Base-by-base conservation (phyloP, 2,797 vertebrate genomes). In the Yasuhikotakia modesta region DNA sequence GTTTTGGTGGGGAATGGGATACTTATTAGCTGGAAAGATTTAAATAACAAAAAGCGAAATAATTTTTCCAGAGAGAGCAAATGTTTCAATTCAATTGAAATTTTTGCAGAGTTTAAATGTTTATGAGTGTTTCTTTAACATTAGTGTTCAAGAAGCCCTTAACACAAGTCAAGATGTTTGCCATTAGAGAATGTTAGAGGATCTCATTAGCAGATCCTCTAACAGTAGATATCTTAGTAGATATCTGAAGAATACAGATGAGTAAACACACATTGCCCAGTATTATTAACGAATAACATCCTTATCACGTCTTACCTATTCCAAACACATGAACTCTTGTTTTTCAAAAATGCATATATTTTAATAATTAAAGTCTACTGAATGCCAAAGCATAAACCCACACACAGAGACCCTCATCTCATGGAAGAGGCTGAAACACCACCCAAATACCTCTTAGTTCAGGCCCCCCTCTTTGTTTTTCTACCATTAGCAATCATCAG, bases 381-480 rank as follows among this genome's bases (percentile, higher is more conserved):
- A 50, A 30, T 13, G 48, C 21, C 22, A 2, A 8, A 53, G 21
- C 17, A 58, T 55, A 16, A 17, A 48, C 45, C 50, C 50, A 69
- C 46, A 72, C 21, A 32, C 69, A 35, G 39, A 43, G 39, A 43
- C 39, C 39, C 39, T 43, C 39, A 43, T 2, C 39, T 43, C 10
- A 43, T 43, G 39, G 35, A 43, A 43, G 39, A 11, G 39, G 39
- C 39, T 43, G 8, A 43, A 43, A 43, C 8, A 43, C 39, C 39
- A 43, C 39, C 39, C 39, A 43, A 43, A 10, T 43, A 43, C 39
- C 10, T 43, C 10, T 43, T 10, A 43, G 39, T 43, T 10, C 39
- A 43, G 39, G 7, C 79, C 78, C 82, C 78, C 73, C 16, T 82
- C 39, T 78, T 84, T 83, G 80, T 89, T 87, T 85, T 87, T 76